Evolutionary conservation across 2,888 invertebrate species (phyloP).

Genomic region (Heteropelma amictum): DNA sequence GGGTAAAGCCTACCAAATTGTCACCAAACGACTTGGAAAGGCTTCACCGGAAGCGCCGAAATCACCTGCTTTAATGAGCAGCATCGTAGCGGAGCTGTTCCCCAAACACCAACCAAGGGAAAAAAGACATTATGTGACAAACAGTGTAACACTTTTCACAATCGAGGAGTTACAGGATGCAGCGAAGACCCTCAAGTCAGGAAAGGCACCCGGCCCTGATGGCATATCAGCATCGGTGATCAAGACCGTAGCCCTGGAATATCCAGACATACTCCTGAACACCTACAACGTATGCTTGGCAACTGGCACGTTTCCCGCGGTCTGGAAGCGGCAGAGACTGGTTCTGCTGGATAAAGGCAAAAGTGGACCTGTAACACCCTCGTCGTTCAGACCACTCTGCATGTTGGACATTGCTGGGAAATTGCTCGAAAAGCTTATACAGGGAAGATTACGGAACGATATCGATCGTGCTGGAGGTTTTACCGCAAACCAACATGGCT

Average conservation of each 20-base stretch:
- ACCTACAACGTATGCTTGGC: background rate
- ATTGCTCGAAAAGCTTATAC: background rate
- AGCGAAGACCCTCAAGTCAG: slow-evolving; percentile 27
- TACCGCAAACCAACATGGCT: slow-evolving; percentile 29
- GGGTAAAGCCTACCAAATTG: background rate
- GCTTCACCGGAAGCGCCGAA: too few relatives aligned
- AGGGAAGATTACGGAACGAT: background rate
- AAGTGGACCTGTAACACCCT: slow-evolving; percentile 35
- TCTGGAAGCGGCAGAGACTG: slow-evolving; percentile 43
- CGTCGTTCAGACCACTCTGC: background rate
- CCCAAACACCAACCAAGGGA: slow-evolving; percentile 17
- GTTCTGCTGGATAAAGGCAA: slow-evolving; percentile 54
- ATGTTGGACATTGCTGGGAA: background rate
- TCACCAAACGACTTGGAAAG: too few relatives aligned
- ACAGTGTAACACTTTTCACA: slow-evolving; percentile 12
- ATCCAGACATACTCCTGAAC: slow-evolving; percentile 27
- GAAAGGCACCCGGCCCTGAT: slow-evolving; percentile 46
- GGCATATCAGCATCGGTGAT: slow-evolving; percentile 35
- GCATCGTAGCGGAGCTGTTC: slow-evolving; percentile 22
- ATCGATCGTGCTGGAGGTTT: background rate
- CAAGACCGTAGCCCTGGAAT: slow-evolving; percentile 19
- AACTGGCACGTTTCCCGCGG: slow-evolving; percentile 31
- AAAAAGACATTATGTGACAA: background rate
- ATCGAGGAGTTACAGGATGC: slow-evolving; percentile 31
- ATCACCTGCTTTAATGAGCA: slow-evolving; percentile 10